phyloP scores from a whole-genome alignment of 2,888 invertebrate genomes.

The Melolontha melolontha region DNA sequence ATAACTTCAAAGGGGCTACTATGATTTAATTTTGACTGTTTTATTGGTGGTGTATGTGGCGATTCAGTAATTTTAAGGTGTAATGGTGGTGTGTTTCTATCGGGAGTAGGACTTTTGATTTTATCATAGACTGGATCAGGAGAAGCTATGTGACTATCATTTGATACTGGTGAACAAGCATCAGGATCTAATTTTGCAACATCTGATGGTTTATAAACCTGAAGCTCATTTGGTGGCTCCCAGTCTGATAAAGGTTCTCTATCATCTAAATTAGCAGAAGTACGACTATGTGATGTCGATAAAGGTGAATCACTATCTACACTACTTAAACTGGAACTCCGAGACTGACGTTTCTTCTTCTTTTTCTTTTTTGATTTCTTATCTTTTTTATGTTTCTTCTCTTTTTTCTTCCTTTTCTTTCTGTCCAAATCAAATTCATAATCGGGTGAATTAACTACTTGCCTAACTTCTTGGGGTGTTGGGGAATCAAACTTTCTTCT shows the following conservation, averaged over 20 bases:
- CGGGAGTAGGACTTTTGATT: slow-evolving; percentile 53
- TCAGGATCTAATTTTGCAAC: slow-evolving; percentile 58
- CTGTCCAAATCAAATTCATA: slow-evolving; percentile 68
- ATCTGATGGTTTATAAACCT: slow-evolving; percentile 45
- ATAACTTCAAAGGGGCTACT: slow-evolving; percentile 40
- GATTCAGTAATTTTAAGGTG: slow-evolving; percentile 66
- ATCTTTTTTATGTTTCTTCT: slow-evolving; percentile 78
- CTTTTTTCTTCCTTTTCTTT: slow-evolving; percentile 75
- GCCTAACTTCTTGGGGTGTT: slow-evolving; percentile 54
- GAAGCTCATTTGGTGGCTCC: slow-evolving; percentile 54
- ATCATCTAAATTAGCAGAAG: slow-evolving; percentile 53
- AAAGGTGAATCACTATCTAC: slow-evolving; percentile 73
- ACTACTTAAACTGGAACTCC: slow-evolving; percentile 77
- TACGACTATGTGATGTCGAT: slow-evolving; percentile 65
- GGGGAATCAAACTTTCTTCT: slow-evolving; percentile 60
- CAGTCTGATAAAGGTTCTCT: slow-evolving; percentile 60
- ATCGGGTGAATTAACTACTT: slow-evolving; percentile 53
- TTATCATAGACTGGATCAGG: slow-evolving; percentile 57
- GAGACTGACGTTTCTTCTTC: slow-evolving; percentile 76
- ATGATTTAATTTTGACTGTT: slow-evolving; percentile 42
- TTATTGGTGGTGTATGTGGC: slow-evolving; percentile 75
- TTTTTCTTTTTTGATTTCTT: slow-evolving; percentile 79
- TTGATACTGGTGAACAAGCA: slow-evolving; percentile 64
- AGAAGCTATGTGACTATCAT: slow-evolving; percentile 63
- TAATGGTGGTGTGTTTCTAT: slow-evolving; percentile 42